Evolutionary conservation across 2,113 vertebrate genomes (phyloP), one percentile per base, ranked within the genome.

Genomic region (Antigone vipio): DNA sequence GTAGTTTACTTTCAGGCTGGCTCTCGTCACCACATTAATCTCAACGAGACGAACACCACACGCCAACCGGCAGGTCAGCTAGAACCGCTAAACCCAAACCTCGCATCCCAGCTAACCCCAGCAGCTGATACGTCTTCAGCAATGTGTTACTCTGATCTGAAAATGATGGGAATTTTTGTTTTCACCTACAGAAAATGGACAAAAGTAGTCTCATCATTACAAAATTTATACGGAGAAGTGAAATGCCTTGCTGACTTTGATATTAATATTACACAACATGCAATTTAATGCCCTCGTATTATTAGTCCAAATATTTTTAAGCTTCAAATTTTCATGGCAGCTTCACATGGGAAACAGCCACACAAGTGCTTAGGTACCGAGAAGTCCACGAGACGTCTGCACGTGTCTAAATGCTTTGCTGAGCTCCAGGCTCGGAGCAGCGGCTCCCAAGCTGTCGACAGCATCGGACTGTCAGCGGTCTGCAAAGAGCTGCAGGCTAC

Each of bases 341-440:
- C 12, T 64, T 19, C 59, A 17, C 44, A 10, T 0, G 27, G 34
- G 42, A 45, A 73, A 20, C 19, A 7, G 2, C 22, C 45, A 32
- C 42, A 15, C 0, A 6, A 15, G 15, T 18, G 15, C 5, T 34
- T 0, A 20, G 42, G 66, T 7, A 69, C 2, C 35, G 23, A 9
- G 42, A 47, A 12, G 22, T 5, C 81, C 40, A 13, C 0, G 40
- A 35, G 49, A 24, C 2, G 5, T 3, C 52, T 23, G 35, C 69
- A 17, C 4, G 7, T 4, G 14, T 4, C 38, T 11, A 15, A 76
- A 17, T 0, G 12, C 40, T 83, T 27, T 29, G 27, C 92, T 40
- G 1, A 53, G 21, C 23, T 1, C 7, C 38, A 32, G 45, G 62
- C 60, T 47, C 2, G 3, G 52, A 67, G 74, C 62, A 66, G 56